Evolutionary conservation across 1,140 invertebrate genomes (phyloP).

Genomic region (Macrostomum lignano): DNA sequence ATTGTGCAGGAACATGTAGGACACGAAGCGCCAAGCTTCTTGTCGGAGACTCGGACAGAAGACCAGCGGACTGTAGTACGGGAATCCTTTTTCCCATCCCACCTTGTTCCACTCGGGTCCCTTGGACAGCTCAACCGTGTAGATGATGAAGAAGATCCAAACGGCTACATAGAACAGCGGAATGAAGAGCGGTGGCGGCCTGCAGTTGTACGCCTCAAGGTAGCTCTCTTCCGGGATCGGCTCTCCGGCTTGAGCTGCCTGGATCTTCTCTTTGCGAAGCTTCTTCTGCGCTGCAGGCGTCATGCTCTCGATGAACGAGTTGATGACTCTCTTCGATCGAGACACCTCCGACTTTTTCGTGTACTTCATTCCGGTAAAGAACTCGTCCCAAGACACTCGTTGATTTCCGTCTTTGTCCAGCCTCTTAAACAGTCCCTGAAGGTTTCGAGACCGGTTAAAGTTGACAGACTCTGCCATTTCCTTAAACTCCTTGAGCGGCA

Average conservation of each 20-base stretch:
- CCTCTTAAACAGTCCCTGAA: background rate
- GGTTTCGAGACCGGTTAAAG: background rate
- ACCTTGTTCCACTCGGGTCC: too few relatives aligned
- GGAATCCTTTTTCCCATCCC: slow-evolving; percentile 7
- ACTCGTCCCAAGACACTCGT: background rate
- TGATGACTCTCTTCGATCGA: background rate
- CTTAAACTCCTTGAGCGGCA: background rate
- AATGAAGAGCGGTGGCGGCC: slow-evolving; percentile 56
- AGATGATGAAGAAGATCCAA: too few relatives aligned
- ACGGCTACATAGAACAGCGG: slow-evolving; percentile 31
- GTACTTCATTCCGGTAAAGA: background rate
- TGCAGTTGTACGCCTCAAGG: slow-evolving; percentile 53
- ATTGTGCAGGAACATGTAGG: slow-evolving; percentile 80
- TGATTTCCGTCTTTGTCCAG: background rate
- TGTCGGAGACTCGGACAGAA: slow-evolving; percentile 62
- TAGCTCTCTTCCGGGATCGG: slow-evolving; percentile 31
- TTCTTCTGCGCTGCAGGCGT: background rate
- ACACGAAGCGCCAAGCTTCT: slow-evolving; percentile 68
- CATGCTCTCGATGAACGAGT: too few relatives aligned
- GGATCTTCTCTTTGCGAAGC: background rate
- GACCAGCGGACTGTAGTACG: slow-evolving; percentile 27
- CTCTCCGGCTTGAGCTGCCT: background rate
- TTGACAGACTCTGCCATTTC: background rate
- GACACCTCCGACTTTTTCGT: background rate
- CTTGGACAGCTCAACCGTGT: too few relatives aligned